Evolutionary conservation across 1,140 invertebrate genomes (phyloP).

Genomic region (Oscheius sp.): DNA sequence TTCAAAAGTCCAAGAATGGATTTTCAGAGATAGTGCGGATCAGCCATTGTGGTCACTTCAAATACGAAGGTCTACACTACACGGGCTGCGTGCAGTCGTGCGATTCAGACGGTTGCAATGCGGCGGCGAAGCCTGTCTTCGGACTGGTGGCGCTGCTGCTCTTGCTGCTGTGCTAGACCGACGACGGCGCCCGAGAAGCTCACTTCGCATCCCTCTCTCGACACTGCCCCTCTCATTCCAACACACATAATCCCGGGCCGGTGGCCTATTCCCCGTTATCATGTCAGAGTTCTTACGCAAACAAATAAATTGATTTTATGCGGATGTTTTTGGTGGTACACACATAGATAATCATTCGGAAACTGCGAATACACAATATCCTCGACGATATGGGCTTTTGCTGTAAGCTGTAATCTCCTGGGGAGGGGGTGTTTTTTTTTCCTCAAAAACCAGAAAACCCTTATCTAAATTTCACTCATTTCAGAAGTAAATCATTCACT

Average conservation of each 20-base stretch:
- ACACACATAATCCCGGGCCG: neutral
- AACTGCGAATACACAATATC: too few relatives aligned
- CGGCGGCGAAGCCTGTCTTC: neutral
- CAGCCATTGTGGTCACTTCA: constrained; percentile 63
- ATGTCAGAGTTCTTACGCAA: constrained; percentile 2
- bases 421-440: too few relatives aligned
- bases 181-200: neutral
- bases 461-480: too few relatives aligned
- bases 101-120: constrained; percentile 56
- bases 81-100: constrained; percentile 62
- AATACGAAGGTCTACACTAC: constrained; percentile 62
- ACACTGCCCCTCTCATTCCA: constrained; percentile 12
- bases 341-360: too few relatives aligned
- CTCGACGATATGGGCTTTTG: too few relatives aligned
- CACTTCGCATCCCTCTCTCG: neutral
- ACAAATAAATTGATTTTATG: too few relatives aligned
- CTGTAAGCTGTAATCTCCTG: too few relatives aligned
- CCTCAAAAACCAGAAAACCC: too few relatives aligned
- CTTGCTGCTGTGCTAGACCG: neutral
- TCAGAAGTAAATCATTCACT: too few relatives aligned
- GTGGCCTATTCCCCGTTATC: neutral
- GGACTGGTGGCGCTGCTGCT: neutral
- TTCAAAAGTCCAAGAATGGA: neutral
- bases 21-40: constrained; percentile 62
- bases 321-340: too few relatives aligned